Percentiles rank a stretch among this genome's conserved stretches.
Conservation (phyloP, 2,113 vertebrate species). For the Desmodus rotundus region DNA sequence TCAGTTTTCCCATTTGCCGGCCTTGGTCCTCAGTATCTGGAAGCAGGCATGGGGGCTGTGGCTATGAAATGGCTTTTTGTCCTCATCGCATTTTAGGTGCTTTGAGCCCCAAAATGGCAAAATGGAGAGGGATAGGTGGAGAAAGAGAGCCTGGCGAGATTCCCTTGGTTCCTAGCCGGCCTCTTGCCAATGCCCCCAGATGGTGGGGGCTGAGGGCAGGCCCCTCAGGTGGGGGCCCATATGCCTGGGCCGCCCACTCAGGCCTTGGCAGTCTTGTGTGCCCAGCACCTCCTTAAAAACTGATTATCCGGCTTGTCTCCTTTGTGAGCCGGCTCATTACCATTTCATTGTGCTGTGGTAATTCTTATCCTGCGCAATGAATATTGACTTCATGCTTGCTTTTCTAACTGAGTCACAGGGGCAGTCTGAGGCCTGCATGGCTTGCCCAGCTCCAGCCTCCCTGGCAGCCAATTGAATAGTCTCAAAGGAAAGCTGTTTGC, state of each 20-base stretch:
- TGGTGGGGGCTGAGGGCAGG: slow-evolving; percentile 68
- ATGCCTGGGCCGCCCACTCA: slow-evolving; percentile 67
- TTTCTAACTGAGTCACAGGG: slow-evolving; percentile 87
- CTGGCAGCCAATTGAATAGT: slow-evolving; percentile 81
- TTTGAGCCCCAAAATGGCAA: slow-evolving; percentile 36
- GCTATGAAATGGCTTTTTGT: background rate
- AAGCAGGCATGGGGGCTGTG: background rate
- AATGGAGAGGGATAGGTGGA: background rate
- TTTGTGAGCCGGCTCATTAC: slow-evolving; percentile 83
- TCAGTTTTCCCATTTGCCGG: background rate
- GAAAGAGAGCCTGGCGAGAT: slow-evolving; percentile 57
- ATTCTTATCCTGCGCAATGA: slow-evolving; percentile 74
- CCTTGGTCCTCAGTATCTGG: background rate
- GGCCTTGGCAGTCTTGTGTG: slow-evolving; percentile 69
- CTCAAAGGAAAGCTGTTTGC: slow-evolving; percentile 85
- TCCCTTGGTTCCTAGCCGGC: slow-evolving; percentile 70
- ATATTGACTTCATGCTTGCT: slow-evolving; percentile 87
- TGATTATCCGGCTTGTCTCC: slow-evolving; percentile 73
- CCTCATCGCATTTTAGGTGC: slow-evolving; percentile 4
- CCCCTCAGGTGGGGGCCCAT: slow-evolving; percentile 69
- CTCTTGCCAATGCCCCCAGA: slow-evolving; percentile 76
- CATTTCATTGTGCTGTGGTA: slow-evolving; percentile 81
- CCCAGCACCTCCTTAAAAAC: slow-evolving; percentile 78
- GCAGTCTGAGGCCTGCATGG: slow-evolving; percentile 72
- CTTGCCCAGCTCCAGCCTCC: slow-evolving; percentile 77